phyloP scores from a whole-genome alignment of 2,888 invertebrate species.

The Nomada flava region DNA sequence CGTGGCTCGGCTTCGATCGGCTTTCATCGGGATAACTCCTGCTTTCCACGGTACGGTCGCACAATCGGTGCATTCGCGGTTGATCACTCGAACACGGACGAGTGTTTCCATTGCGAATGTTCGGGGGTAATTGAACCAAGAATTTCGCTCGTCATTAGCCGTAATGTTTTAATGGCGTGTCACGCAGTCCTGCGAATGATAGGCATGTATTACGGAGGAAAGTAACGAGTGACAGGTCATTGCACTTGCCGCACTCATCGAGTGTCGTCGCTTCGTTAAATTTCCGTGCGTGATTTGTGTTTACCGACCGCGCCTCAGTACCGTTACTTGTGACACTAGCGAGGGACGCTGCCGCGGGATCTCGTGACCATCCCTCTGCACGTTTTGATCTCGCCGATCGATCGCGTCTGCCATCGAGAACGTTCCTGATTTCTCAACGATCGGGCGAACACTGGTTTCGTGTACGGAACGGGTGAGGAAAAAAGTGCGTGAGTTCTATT shows the following conservation, averaged over 20 bases:
- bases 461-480: not conserved
- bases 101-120: conserved; percentile 4
- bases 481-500: not conserved
- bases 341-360: not conserved
- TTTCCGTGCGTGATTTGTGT: conserved; percentile 56
- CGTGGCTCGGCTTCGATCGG: conserved; percentile 56
- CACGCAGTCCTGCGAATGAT: not conserved
- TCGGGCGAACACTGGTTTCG: not conserved
- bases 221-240: conserved; percentile 51
- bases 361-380: conserved; percentile 10
- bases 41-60: conserved; percentile 7
- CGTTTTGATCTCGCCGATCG: not conserved
- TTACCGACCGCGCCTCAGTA: conserved; percentile 50
- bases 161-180: no score
- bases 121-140: not conserved
- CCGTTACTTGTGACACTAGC: conserved; percentile 59
- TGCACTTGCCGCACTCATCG: conserved; percentile 49
- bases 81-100: not conserved
- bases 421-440: not conserved
- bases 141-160: not conserved
- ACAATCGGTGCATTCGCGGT: conserved; percentile 16
- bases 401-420: not conserved
- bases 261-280: conserved; percentile 50
- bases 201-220: not conserved
- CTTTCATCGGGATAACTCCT: conserved; percentile 51